Conservation (phyloP, 2,888 invertebrate genomes). For the Blastobasis adustella region DNA sequence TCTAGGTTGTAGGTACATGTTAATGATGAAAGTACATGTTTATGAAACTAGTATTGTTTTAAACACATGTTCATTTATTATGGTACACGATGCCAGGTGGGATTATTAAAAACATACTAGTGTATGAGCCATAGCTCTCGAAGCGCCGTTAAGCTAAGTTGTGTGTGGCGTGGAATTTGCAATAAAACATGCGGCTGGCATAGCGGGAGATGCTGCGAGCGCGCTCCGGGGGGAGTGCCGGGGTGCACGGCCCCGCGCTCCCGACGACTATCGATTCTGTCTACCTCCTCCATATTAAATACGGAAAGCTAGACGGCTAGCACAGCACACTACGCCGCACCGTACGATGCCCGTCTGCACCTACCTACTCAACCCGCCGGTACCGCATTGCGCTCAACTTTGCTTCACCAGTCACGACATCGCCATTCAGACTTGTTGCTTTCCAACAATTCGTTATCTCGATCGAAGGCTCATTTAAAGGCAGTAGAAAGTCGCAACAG, state of each 20-base stretch:
- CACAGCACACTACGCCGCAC: conserved; percentile 14
- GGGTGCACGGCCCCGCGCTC: conserved; percentile 40
- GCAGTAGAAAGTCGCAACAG: conserved; percentile 23
- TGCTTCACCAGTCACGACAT: conserved; percentile 45
- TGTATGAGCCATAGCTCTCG: too few species aligned
- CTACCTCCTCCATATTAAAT: conserved; percentile 53
- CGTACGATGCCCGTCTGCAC: conserved; percentile 21
- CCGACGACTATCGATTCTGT: conserved; percentile 60
- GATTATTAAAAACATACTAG: too few species aligned
- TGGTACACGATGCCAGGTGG: too few species aligned
- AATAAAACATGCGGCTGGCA: too few species aligned
- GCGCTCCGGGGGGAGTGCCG: conserved; percentile 16
- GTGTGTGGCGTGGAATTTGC: too few species aligned
- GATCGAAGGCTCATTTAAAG: conserved; percentile 25
- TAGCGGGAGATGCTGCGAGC: too few species aligned
- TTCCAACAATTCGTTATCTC: conserved; percentile 38
- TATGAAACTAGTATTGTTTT: too few species aligned
- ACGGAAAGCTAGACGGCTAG: conserved; percentile 38
- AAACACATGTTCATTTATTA: too few species aligned
- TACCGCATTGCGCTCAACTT: conserved; percentile 43
- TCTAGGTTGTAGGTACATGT: too few species aligned
- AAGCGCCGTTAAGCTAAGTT: too few species aligned
- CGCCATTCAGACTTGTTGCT: conserved; percentile 40
- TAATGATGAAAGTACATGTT: too few species aligned
- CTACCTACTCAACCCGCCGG: conserved; percentile 22